Evolutionary conservation across 2,113 vertebrate genomes (phyloP), one percentile per base, ranked within the genome.

Genomic region (Clarias batrachus): DNA sequence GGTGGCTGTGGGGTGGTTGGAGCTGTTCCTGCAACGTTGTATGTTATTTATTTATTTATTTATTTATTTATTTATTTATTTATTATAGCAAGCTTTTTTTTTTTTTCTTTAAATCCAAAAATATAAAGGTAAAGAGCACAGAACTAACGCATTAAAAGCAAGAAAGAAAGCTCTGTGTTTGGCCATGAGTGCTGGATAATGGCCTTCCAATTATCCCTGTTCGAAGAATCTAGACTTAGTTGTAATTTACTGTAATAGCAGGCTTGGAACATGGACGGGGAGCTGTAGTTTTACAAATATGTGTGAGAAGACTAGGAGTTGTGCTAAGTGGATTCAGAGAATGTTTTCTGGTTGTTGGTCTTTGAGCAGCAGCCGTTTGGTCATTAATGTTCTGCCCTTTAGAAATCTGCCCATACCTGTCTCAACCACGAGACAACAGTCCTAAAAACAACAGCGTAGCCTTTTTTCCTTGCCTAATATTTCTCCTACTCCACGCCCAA

Each of bases 201-300:
- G 87, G 91, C 84, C 63, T 80, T 86, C 91, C 88, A 91, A 91
- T 90, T 90, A 90, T 90, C 88, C 87, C 86, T 86, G 86, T 88
- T 89, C 89, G 83, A 89, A 88, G 87, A 81, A 90, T 88, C 89
- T 87, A 84, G 90, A 91, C 89, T 85, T 90, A 88, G 88, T 90
- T 91, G 89, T 91, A 90, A 91, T 91, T 91, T 90, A 81, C 88
- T 90, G 85, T 91, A 89, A 90, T 90, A 88, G 87, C 90, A 91
- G 91, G 88, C 84, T 90, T 89, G 89, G 86, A 79, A 76, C 89
- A 56, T 74, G 56, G 68, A 85, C 21, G 68, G 62, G 79, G 81
- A 57, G 84, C 56, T 82, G 84, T 80, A 88, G 85, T 89, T 85
- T 73, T 79, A 78, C 70, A 85, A 87, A 87, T 86, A 87, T 80